Evolutionary conservation across 2,113 vertebrate species (phyloP), one percentile per base, ranked within the genome.

Genomic region (Emydura subglobosa): DNA sequence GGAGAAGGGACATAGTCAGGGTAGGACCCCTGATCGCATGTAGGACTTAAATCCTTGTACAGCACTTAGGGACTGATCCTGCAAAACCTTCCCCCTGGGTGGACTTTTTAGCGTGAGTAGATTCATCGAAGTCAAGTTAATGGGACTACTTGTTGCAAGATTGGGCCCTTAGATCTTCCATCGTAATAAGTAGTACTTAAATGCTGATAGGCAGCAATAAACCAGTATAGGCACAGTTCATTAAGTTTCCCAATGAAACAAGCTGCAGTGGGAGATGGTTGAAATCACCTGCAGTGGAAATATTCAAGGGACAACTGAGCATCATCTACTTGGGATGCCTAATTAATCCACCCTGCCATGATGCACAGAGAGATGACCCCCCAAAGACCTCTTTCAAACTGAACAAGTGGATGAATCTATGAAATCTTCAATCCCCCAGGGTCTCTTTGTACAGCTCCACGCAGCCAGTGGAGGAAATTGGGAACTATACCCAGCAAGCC

Each of bases 401-500:
- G 91, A 96, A 85, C 81, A 92, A 95, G 85, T 42, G 87, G 94
- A 88, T 0, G 27, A 88, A 93, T 96, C 95, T 92, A 90, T 0
- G 0, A 91, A 90, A 34, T 72, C 0, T 0, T 44, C 95, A 96
- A 92, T 96, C 93, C 96, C 87, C 96, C 81, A 78, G 94, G 39
- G 96, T 79, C 95, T 97, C 96, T 87, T 96, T 86, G 87, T 3
- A 0, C 93, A 96, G 93, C 79, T 91, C 95, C 79, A 68, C 47
- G 85, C 92, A 97, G 93, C 92, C 91, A 57, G 94, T 1, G 0
- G 85, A 95, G 96, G 96, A 97, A 97, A 97, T 96, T 96, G 95
- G 93, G 97, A 96, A 97, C 96, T 96, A 92, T 96, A 95, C 94
- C 93, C 97, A 95, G 96, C 93, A 96, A 97, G 96, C 82, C 96